Percentiles rank a stretch among this genome's conserved stretches.
phyloP scores from a whole-genome alignment of 2,797 vertebrate genomes.

The Clarias platycephalus region DNA sequence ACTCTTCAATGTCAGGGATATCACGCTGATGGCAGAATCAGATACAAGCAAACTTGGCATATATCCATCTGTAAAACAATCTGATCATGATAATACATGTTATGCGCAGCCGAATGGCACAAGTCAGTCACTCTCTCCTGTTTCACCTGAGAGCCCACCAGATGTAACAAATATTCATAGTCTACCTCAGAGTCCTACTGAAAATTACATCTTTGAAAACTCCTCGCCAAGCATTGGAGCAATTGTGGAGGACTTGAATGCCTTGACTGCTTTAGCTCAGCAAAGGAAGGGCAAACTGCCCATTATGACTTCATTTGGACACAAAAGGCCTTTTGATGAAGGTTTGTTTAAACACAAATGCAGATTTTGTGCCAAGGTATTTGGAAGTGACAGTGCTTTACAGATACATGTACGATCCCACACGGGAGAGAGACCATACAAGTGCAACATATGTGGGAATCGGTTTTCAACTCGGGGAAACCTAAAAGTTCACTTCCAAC shows the following conservation, averaged over 20 bases:
- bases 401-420: constrained; percentile 98
- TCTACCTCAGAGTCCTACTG: constrained; percentile 93
- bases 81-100: constrained; percentile 70
- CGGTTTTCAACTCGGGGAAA: constrained; percentile 98
- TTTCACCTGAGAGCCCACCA: constrained; percentile 75
- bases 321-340: constrained; percentile 89
- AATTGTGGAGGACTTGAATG: constrained; percentile 92
- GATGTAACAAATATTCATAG: constrained; percentile 77
- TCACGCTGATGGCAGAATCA: constrained; percentile 33
- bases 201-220: constrained; percentile 87
- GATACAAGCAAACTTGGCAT: constrained; percentile 65
- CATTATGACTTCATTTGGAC: constrained; percentile 87
- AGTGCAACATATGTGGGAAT: constrained; percentile 99
- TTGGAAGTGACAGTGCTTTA: constrained; percentile 99
- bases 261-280: constrained; percentile 90
- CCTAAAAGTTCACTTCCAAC: constrained; percentile 97
- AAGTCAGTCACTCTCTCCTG: constrained; percentile 67
- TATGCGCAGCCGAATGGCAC: constrained; percentile 81
- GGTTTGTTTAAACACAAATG: constrained; percentile 99
- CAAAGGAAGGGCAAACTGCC: constrained; percentile 93
- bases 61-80: constrained; percentile 72
- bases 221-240: constrained; percentile 87
- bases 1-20: constrained; percentile 41
- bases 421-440: constrained; percentile 96
- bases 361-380: constrained; percentile 99